Evolutionary conservation across 2,113 vertebrate species (phyloP).

Genomic region (Sphyrna mokarran): DNA sequence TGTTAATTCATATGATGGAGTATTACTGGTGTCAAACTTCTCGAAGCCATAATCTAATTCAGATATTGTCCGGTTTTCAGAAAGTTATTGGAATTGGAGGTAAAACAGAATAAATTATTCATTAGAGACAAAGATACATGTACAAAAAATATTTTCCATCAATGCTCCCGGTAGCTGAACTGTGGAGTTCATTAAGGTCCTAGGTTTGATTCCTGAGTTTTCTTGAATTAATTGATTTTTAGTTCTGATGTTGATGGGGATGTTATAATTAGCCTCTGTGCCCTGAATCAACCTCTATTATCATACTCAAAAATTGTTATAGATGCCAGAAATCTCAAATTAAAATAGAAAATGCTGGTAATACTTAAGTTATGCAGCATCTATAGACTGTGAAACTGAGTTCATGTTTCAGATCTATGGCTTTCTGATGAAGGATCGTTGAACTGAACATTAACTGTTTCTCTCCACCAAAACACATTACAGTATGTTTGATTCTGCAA

Average conservation of each 20-base stretch:
- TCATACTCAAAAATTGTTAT: background rate
- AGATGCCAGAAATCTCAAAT: no score
- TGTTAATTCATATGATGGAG: background rate
- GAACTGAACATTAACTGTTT: no score
- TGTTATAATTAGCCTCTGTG: background rate
- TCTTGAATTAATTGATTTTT: background rate
- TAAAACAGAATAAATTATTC: conserved; percentile 3
- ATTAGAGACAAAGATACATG: no score
- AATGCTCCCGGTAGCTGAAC: background rate
- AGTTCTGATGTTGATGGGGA: background rate
- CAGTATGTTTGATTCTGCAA: background rate
- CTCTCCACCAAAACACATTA: no score
- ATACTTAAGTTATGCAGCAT: no score
- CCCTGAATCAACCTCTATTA: background rate
- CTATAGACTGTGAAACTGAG: no score
- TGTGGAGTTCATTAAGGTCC: background rate
- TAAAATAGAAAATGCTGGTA: no score
- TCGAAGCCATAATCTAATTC: background rate
- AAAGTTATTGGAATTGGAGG: background rate
- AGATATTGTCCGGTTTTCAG: background rate
- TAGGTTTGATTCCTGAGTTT: background rate
- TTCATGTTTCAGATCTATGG: no score
- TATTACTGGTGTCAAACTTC: background rate
- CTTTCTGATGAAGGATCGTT: no score
- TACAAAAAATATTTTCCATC: background rate